Evolutionary conservation across 2,113 vertebrate species (phyloP).

Genomic region (Cottus gobio): DNA sequence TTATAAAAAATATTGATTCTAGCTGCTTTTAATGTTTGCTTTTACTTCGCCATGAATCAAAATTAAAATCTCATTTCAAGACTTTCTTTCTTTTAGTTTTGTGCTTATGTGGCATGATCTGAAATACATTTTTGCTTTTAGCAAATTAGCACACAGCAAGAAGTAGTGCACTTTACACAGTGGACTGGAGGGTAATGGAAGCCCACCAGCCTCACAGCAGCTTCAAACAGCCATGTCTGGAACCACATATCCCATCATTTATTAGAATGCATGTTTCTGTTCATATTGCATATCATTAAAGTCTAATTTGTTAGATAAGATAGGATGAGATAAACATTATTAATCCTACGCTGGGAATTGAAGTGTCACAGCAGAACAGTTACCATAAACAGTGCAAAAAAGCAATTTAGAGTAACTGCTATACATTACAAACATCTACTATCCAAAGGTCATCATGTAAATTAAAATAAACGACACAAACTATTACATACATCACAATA

Average conservation of each 20-base stretch:
- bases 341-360: background rate
- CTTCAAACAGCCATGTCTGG: background rate
- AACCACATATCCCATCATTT: background rate
- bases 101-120: background rate
- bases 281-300: background rate
- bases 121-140: background rate
- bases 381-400: background rate
- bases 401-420: background rate
- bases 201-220: no score
- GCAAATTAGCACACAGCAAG: background rate
- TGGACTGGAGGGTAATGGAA: background rate
- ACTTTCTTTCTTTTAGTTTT: background rate
- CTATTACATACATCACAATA: background rate
- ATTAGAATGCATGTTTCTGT: background rate
- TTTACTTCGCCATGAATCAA: background rate
- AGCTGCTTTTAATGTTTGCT: background rate
- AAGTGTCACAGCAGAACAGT: background rate
- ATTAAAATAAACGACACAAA: background rate
- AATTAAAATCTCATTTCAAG: conserved; percentile 1
- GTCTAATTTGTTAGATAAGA: background rate
- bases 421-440: no score
- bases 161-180: background rate
- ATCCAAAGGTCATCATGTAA: background rate
- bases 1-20: background rate
- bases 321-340: background rate